A percentile compares a stretch with the other conserved stretches of the same genome.
Evolutionary conservation across 92 coral and sea anemone genomes (phyloP).

Genomic region (Epizoanthus stellaris): DNA sequence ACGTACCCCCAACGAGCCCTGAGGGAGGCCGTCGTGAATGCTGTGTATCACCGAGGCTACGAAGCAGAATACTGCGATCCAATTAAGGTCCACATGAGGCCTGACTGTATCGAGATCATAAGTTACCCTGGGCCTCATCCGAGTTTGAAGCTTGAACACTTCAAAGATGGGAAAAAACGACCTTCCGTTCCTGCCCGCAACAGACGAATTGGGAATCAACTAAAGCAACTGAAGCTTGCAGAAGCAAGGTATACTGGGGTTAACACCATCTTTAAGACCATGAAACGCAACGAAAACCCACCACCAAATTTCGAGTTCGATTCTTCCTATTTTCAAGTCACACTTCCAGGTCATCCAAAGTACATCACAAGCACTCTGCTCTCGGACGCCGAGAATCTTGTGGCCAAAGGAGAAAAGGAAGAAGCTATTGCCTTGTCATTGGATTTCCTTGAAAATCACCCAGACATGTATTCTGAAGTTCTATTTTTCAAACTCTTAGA

Average conservation of each 20-base stretch:
- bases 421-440: slow-evolving; percentile 58
- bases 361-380: slow-evolving; percentile 56
- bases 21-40: slow-evolving; percentile 83
- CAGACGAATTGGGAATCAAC: slow-evolving; percentile 78
- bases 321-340: slow-evolving; percentile 59
- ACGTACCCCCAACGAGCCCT: slow-evolving; percentile 68
- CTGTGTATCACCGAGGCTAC: slow-evolving; percentile 80
- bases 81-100: slow-evolving; percentile 72
- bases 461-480: slow-evolving; percentile 30
- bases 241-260: slow-evolving; percentile 84
- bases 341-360: slow-evolving; percentile 80
- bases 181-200: slow-evolving; percentile 80
- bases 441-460: slow-evolving; percentile 45
- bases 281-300: slow-evolving; percentile 72
- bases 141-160: slow-evolving; percentile 60
- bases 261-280: slow-evolving; percentile 70
- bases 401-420: slow-evolving; percentile 67
- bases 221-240: slow-evolving; percentile 69
- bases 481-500: slow-evolving; percentile 61
- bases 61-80: slow-evolving; percentile 63
- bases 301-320: slow-evolving; percentile 66
- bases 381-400: slow-evolving; percentile 58
- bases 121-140: slow-evolving; percentile 84
- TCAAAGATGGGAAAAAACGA: slow-evolving; percentile 59
- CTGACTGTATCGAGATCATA: slow-evolving; percentile 70